phyloP scores from a whole-genome alignment of 2,888 invertebrate genomes.

The Ferdinandea cuprea region DNA sequence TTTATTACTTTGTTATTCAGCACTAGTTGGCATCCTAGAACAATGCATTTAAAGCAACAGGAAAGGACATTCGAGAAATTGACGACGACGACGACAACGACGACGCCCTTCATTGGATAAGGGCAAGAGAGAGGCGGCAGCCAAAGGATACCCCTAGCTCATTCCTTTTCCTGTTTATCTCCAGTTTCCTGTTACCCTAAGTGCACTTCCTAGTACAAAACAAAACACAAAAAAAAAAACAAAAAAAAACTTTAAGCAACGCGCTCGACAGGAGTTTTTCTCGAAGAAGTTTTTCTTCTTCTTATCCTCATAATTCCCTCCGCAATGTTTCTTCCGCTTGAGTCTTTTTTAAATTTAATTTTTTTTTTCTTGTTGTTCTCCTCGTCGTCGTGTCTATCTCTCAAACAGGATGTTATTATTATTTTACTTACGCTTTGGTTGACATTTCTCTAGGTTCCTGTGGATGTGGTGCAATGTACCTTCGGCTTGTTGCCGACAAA shows the following conservation, averaged over 20 bases:
- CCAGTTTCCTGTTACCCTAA: slow-evolving; percentile 53
- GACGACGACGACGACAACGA: slow-evolving; percentile 19
- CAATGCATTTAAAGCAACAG: slow-evolving; percentile 56
- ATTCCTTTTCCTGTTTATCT: slow-evolving; percentile 56
- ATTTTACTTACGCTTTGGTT: slow-evolving; percentile 62
- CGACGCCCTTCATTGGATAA: slow-evolving; percentile 12
- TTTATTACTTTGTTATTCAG: slow-evolving; percentile 65
- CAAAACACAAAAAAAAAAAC: slow-evolving; percentile 1
- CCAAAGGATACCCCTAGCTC: slow-evolving; percentile 36
- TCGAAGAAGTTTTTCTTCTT: slow-evolving; percentile 33
- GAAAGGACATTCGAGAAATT: slow-evolving; percentile 43
- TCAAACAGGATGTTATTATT: slow-evolving; percentile 52
- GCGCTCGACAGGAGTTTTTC: slow-evolving; percentile 45
- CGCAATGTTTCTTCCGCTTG: slow-evolving; percentile 53
- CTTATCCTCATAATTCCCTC: slow-evolving; percentile 44
- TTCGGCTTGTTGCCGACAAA: slow-evolving; percentile 26
- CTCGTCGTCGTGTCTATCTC: neutral
- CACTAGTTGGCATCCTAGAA: slow-evolving; percentile 48
- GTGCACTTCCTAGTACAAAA: slow-evolving; percentile 42
- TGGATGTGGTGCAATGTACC: slow-evolving; percentile 41
- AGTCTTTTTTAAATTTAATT: slow-evolving; percentile 28
- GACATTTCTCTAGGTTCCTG: slow-evolving; percentile 41
- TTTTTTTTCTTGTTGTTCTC: neutral
- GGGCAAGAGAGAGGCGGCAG: neutral
- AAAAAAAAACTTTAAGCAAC: slow-evolving; percentile 19